phyloP scores from a whole-genome alignment of 2,888 invertebrate species.

The Melinaea menophilus region DNA sequence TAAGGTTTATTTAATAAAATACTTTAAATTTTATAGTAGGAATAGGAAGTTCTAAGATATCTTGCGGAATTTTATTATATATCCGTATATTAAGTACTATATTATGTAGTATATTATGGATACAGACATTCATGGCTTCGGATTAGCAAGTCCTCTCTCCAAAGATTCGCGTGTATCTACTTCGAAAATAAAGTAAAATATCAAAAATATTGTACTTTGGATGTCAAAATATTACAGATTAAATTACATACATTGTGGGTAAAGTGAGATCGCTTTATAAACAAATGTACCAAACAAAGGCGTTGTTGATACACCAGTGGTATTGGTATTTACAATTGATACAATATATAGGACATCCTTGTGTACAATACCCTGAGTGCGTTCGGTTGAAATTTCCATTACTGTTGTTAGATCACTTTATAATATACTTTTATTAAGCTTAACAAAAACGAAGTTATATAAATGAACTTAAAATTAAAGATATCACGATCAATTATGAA shows the following conservation, averaged over 20 bases:
- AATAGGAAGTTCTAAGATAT: no score
- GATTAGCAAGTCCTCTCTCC: not conserved
- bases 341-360: conserved; percentile 45
- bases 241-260: not conserved
- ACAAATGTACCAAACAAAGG: conserved; percentile 48
- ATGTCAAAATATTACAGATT: not conserved
- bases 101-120: no score
- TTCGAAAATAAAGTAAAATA: not conserved
- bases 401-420: not conserved
- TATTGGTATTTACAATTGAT: conserved; percentile 51
- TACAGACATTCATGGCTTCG: not conserved
- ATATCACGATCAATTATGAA: no score
- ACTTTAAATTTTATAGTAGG: no score
- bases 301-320: conserved; percentile 35
- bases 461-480: not conserved
- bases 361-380: conserved; percentile 24
- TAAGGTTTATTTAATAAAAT: no score
- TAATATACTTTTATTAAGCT: conserved; percentile 6
- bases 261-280: conserved; percentile 37
- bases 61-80: no score
- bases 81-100: no score
- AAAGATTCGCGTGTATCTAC: not conserved
- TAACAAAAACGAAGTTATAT: conserved; percentile 20
- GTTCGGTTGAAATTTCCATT: conserved; percentile 7
- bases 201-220: not conserved